Evolutionary conservation across 2,797 vertebrate genomes (phyloP).

Genomic region (Benthosema pterotum): DNA sequence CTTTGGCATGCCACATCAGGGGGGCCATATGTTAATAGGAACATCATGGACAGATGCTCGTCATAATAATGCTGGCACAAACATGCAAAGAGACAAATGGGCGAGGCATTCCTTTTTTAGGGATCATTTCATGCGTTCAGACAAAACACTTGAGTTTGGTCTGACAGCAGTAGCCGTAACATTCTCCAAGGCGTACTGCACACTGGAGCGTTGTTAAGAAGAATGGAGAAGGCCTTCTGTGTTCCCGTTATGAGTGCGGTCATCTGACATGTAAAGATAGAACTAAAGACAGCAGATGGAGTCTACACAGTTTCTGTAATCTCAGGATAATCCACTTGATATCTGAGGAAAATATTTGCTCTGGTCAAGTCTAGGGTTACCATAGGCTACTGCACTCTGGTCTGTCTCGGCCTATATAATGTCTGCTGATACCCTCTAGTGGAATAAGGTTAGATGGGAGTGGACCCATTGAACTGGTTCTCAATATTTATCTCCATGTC

Average conservation of each 20-base stretch:
- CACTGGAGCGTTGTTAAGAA: slow-evolving; percentile 11
- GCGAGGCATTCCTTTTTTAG: slow-evolving; percentile 20
- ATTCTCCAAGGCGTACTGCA: slow-evolving; percentile 3
- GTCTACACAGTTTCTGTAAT: slow-evolving; percentile 36
- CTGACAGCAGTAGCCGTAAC: slow-evolving; percentile 30
- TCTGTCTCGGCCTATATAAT: slow-evolving; percentile 8
- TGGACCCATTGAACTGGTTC: background rate
- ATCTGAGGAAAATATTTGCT: slow-evolving; percentile 41
- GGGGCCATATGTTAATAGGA: background rate
- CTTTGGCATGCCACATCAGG: background rate
- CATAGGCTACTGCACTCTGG: background rate
- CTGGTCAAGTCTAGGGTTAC: slow-evolving; percentile 19
- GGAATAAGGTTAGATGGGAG: background rate
- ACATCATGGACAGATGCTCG: slow-evolving; percentile 20
- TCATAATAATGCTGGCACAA: no score
- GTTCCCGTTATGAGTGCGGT: slow-evolving; percentile 34
- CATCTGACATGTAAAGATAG: slow-evolving; percentile 46
- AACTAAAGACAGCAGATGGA: slow-evolving; percentile 26
- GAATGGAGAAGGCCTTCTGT: slow-evolving; percentile 17
- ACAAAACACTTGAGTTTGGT: background rate
- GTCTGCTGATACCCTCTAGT: background rate
- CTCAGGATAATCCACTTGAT: slow-evolving; percentile 52
- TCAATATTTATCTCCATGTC: background rate
- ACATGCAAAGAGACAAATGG: slow-evolving; percentile 22
- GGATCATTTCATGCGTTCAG: slow-evolving; percentile 14